phyloP scores from a whole-genome alignment of 2,888 invertebrate genomes.

The Macrostomum cliftonense region DNA sequence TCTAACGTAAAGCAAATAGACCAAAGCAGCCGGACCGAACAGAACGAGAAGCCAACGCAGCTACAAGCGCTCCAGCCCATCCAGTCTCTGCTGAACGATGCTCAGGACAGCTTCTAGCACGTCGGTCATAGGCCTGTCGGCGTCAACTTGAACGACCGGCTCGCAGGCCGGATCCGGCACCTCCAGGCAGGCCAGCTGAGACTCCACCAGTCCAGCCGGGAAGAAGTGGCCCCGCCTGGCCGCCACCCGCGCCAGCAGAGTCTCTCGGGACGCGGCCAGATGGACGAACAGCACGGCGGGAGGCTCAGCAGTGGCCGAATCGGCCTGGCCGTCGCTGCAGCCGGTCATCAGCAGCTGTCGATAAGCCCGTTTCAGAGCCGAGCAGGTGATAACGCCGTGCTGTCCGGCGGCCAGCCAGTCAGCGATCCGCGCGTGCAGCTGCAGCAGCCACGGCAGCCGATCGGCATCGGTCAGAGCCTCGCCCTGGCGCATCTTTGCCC shows the following conservation, averaged over 20 bases:
- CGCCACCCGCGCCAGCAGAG: slow-evolving; percentile 17
- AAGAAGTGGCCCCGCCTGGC: slow-evolving; percentile 23
- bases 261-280: slow-evolving; percentile 16
- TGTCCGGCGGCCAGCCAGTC: slow-evolving; percentile 7
- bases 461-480: slow-evolving; percentile 27
- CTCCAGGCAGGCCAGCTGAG: slow-evolving; percentile 23
- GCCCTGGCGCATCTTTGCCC: slow-evolving; percentile 27
- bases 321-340: neutral
- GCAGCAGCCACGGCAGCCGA: slow-evolving; percentile 26
- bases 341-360: slow-evolving; percentile 19
- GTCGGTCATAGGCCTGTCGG: too few species aligned
- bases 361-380: slow-evolving; percentile 28
- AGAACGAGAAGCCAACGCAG: too few species aligned
- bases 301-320: neutral
- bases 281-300: slow-evolving; percentile 16
- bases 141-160: too few species aligned
- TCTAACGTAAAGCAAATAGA: too few species aligned
- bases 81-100: too few species aligned
- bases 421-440: slow-evolving; percentile 16
- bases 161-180: slow-evolving; percentile 38
- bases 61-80: too few species aligned
- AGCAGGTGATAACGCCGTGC: slow-evolving; percentile 25
- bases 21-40: too few species aligned
- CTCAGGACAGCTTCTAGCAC: too few species aligned
- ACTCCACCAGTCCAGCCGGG: slow-evolving; percentile 19